Base-by-base conservation (phyloP, 1,140 invertebrate genomes). In the Luehdorfia chinensis region DNA sequence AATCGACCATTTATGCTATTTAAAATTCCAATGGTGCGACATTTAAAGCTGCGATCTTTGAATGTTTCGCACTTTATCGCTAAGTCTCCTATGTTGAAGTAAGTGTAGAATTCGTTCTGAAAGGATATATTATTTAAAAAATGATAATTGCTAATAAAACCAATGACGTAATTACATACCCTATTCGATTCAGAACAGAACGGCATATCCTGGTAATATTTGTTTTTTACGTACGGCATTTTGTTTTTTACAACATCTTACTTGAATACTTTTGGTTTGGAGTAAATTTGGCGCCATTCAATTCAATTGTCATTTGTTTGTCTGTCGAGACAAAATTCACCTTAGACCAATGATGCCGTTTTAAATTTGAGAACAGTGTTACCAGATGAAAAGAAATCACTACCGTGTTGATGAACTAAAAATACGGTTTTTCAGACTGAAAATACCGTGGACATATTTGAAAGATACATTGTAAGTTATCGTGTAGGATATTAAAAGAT, bases 11-110 rank as follows among this genome's bases (percentile, higher is more conserved):
- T 30, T 31, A 58, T 14, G 49, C 70, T 80, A 43, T 73, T 56
- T 9, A 84, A 33, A 39, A 80, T 55, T 21, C 76, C 79, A 44
- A 84, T 46, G 1, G 76, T 73, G 14, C 75, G 64, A 49, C 70
- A 72, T 54, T 58, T 75, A 1, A 58, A 34, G 36, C 62, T 37
- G 27, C 43, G 39, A 15, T 71, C 57, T 34, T 47, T 61, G 12
- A 54, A 37, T 14, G 32, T 3, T 36, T 55, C 27, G 53, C 69
- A 64, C 31, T 54, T 65, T 4, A 9, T 39, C 23, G 55, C 9
- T 44, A 83, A 51, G 15, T 65, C 55, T 6, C 33, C 32, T 6
- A 78, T 25, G 15, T 36, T 54, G 2, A 31, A 47, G 32, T 63
- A 73, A 0, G 34, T 62, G 41, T 66, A 79, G 36, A 72, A 75